Percentiles rank a stretch among this genome's conserved stretches.
Conservation (phyloP, 2,888 invertebrate genomes). For the Papilio demoleus region DNA sequence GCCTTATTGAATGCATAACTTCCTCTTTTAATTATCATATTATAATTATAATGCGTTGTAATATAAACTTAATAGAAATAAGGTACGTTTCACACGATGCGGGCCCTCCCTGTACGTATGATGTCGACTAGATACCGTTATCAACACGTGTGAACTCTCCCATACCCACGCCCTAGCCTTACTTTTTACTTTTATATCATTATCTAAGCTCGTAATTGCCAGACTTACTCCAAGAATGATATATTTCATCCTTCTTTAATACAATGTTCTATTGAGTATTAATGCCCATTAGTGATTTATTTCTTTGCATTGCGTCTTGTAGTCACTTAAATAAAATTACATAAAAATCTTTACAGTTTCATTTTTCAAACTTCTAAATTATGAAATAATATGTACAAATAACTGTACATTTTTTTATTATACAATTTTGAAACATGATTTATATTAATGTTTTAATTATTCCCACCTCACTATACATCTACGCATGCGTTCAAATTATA, state of each 20-base stretch:
- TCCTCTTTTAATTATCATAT: too few species aligned
- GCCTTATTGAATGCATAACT: too few species aligned
- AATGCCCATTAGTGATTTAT: background rate
- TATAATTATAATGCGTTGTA: background rate
- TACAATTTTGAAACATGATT: background rate
- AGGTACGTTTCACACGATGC: constrained; percentile 47
- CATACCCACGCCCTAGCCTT: constrained; percentile 76
- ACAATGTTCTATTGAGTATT: background rate
- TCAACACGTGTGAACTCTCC: constrained; percentile 81
- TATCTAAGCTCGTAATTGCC: constrained; percentile 39
- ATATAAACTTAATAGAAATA: background rate
- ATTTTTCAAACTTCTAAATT: too few species aligned
- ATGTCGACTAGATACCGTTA: constrained; percentile 61
- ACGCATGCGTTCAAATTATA: constrained; percentile 23
- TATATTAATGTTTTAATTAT: constrained; percentile 22
- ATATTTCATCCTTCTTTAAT: constrained; percentile 13
- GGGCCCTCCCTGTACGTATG: constrained; percentile 45
- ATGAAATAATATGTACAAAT: too few species aligned
- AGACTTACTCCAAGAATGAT: constrained; percentile 19
- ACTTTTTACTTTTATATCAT: constrained; percentile 63
- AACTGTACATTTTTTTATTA: too few species aligned
- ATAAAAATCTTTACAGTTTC: too few species aligned
- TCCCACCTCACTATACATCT: constrained; percentile 25
- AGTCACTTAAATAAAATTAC: too few species aligned
- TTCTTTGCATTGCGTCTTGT: background rate